Evolutionary conservation across 2,797 vertebrate genomes (phyloP).

Genomic region (Cephalopachus bancanus): DNA sequence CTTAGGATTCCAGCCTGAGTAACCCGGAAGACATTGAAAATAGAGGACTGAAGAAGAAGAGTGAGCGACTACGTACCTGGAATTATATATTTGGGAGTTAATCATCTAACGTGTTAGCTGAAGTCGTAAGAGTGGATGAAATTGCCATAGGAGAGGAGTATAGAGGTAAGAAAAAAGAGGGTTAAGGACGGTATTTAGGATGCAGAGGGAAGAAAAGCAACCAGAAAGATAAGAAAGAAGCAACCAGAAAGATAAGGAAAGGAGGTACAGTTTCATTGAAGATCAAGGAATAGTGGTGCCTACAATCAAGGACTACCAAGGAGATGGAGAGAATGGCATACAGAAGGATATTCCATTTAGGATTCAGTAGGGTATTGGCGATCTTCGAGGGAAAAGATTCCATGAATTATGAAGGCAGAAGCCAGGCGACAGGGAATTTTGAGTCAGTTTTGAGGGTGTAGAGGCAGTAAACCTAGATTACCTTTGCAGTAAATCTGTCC

Average conservation of each 20-base stretch:
- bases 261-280: neutral
- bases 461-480: neutral
- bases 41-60: neutral
- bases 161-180: neutral
- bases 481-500: neutral
- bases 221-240: slow-evolving; percentile 27
- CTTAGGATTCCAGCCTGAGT: neutral
- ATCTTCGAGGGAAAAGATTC: neutral
- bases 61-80: neutral
- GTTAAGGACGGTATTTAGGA: neutral
- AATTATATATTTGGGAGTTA: neutral
- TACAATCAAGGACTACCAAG: neutral
- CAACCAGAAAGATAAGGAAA: neutral
- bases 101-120: neutral
- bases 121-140: neutral
- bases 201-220: neutral
- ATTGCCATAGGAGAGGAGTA: neutral
- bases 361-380: neutral
- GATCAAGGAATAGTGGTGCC: neutral
- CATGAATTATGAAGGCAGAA: neutral
- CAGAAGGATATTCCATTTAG: neutral
- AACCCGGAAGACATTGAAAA: neutral
- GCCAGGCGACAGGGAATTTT: neutral
- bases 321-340: neutral
- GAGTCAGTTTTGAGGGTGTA: neutral